Evolutionary conservation across 2,113 vertebrate genomes (phyloP), one percentile per base, ranked within the genome.

Genomic region (Pituophis catenifer): DNA sequence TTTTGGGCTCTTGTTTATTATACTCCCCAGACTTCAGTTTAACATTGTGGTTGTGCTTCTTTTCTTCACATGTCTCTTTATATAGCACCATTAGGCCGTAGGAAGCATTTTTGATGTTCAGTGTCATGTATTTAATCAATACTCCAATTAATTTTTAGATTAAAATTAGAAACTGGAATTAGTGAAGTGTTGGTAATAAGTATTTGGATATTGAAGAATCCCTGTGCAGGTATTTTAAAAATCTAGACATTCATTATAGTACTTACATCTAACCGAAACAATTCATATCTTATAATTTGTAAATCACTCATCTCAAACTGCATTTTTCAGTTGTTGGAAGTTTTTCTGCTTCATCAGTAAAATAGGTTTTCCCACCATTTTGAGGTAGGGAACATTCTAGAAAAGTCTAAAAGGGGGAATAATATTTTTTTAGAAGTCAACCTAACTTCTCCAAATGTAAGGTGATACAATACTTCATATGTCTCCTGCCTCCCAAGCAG

Each of bases 1-100:
- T 91, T 95, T 96, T 53, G 93, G 90, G 59, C 92, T 86, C 87
- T 96, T 95, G 89, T 86, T 96, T 95, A 94, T 95, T 92, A 93
- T 89, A 44, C 19, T 92, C 94, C 33, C 86, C 19, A 44, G 92
- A n/a, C 85, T 95, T 93, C 94, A 95, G 95, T 95, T 93, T 86
- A 93, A 95, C 88, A 86, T 57, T 95, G 3, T 95, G 89, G 88
- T 96, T 53, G 0, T 54, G 94, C 91, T 93, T 96, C 88, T 53
- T 55, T 91, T 62, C 93, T 11, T 93, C 29, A 75, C 3, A n/a
- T 94, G 90, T 92, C 55, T 38, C 92, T 92, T 94, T 38, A 90
- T 85, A 91, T 96, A 65, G 6, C 4, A 38, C 91, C 93, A 94
- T 95, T 94, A 94, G 86, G 92, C 94, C 52, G 6, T 52, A 75